Conservation (phyloP, 1,140 invertebrate genomes). For the Medauroidea extradentata region DNA sequence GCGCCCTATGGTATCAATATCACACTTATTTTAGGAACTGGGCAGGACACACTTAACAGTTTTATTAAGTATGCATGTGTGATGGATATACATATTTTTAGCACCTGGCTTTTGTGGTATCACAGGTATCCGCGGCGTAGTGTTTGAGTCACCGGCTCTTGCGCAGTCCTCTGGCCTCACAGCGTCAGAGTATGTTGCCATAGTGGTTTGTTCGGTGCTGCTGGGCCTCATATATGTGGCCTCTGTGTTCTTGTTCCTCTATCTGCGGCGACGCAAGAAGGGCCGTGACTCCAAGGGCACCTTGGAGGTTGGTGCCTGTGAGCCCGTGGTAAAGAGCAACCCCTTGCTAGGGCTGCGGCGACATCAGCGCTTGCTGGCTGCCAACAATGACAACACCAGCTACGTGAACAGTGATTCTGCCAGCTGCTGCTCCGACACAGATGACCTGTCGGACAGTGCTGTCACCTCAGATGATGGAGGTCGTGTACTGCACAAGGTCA, state of each 20-base stretch:
- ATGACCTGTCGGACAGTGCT: background rate
- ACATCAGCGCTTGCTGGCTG: conserved; percentile 12
- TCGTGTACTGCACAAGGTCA: background rate
- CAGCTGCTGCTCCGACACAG: conserved; percentile 24
- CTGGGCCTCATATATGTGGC: conserved; percentile 78
- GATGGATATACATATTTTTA: too few relatives aligned
- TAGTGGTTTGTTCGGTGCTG: conserved; percentile 72
- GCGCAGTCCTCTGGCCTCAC: conserved; percentile 33
- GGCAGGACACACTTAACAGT: too few relatives aligned
- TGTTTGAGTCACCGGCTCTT: too few relatives aligned
- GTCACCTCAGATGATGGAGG: background rate
- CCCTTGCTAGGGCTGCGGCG: conserved; percentile 53
- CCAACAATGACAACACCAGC: conserved; percentile 8
- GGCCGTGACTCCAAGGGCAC: background rate
- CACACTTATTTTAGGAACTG: too few relatives aligned
- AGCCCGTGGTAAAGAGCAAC: conserved; percentile 69
- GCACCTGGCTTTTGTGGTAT: conserved; percentile 8
- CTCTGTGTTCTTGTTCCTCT: conserved; percentile 74
- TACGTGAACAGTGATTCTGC: conserved; percentile 17
- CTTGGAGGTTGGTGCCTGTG: conserved; percentile 36
- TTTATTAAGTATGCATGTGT: too few relatives aligned
- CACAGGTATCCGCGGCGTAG: background rate
- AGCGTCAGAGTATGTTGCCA: conserved; percentile 68
- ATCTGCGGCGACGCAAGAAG: conserved; percentile 48
- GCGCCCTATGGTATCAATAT: too few relatives aligned